Evolutionary conservation across 1,140 invertebrate species (phyloP).

Genomic region (Hycleus phaleratus): DNA sequence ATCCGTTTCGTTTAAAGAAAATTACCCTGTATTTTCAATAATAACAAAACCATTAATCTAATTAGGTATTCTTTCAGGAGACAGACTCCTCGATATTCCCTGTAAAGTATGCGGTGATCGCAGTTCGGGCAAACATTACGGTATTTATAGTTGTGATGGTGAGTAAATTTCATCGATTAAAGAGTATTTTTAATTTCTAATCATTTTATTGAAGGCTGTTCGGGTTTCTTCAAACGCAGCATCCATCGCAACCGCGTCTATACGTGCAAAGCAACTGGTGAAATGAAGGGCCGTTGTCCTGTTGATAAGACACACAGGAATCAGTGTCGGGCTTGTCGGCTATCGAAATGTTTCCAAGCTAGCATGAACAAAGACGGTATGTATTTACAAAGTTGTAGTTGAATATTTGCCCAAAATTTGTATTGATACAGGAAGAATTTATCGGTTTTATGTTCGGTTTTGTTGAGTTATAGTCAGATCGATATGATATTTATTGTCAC

Average conservation of each 20-base stretch:
- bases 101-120: conserved; percentile 95
- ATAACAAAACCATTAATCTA: not conserved
- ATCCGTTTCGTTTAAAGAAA: no score
- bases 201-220: conserved; percentile 64
- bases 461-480: not conserved
- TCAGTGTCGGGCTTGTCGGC: conserved; percentile 91
- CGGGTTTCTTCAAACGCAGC: conserved; percentile 94
- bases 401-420: no score
- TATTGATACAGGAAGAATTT: not conserved
- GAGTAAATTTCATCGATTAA: conserved; percentile 39
- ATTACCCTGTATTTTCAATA: no score
- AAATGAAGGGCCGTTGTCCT: conserved; percentile 86
- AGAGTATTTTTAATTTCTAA: not conserved
- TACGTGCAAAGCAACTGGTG: conserved; percentile 91
- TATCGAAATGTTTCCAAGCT: conserved; percentile 94
- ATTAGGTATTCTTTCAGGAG: conserved; percentile 55
- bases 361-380: conserved; percentile 99
- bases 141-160: conserved; percentile 96
- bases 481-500: not conserved
- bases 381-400: conserved; percentile 38
- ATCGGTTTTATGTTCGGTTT: no score
- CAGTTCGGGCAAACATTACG: conserved; percentile 95
- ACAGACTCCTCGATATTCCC: conserved; percentile 88
- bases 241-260: conserved; percentile 93
- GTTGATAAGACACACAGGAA: conserved; percentile 96